Evolutionary conservation across 2,888 invertebrate genomes (phyloP).

Genomic region (Acanthococcus lagerstroemiae): DNA sequence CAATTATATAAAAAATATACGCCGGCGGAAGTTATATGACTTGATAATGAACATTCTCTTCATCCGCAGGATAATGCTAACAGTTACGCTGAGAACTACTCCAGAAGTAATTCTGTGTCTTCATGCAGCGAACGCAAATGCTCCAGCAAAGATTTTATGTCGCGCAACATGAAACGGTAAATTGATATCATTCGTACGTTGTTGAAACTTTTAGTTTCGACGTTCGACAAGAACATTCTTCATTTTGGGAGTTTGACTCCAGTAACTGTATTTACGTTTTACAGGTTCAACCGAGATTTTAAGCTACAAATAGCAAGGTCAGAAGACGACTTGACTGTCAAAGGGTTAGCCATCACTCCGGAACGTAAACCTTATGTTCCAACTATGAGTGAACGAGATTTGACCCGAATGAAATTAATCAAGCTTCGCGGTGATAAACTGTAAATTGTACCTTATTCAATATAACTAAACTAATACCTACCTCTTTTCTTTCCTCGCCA

Average conservation of each 20-base stretch:
- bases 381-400: slow-evolving; percentile 50
- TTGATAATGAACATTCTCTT: no score
- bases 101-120: slow-evolving; percentile 1
- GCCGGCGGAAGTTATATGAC: no score
- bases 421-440: no score
- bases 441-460: background rate
- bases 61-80: background rate
- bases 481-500: background rate
- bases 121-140: background rate
- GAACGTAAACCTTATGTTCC: slow-evolving; percentile 50
- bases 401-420: slow-evolving; percentile 42
- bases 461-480: background rate
- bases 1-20: no score
- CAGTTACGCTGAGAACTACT: slow-evolving; percentile 9
- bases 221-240: no score
- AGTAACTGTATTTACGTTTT: background rate
- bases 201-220: no score
- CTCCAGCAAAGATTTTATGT: background rate
- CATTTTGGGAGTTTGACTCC: background rate
- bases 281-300: slow-evolving; percentile 2
- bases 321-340: slow-evolving; percentile 43
- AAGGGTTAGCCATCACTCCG: slow-evolving; percentile 50
- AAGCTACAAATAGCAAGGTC: slow-evolving; percentile 10
- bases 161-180: slow-evolving; percentile 1
- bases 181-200: no score